These are phyloP conservation scores for Alitta virens DNA, from an alignment of 2,888 invertebrate species.

Conservation along the genomic window DNA sequence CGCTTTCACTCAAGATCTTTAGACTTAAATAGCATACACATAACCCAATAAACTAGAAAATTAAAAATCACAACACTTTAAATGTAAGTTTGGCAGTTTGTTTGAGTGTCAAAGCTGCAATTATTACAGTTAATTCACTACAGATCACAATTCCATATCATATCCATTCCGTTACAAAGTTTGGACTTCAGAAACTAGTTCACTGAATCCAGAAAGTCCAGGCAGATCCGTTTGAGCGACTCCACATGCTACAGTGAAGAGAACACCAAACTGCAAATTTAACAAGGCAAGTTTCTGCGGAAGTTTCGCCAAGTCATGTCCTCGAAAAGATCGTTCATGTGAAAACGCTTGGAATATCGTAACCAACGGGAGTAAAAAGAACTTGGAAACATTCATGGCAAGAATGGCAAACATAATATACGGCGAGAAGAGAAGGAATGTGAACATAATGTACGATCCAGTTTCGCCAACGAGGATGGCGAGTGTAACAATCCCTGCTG, in stretches of 20 bases:
- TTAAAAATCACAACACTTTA: no score
- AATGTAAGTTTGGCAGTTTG: no score
- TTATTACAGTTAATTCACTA: no score
- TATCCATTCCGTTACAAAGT: no score
- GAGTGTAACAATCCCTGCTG: constrained; percentile 88
- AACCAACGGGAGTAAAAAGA: constrained; percentile 84
- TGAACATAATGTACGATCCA: constrained; percentile 86
- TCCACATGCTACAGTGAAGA: constrained; percentile 74
- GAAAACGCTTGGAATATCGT: constrained; percentile 86
- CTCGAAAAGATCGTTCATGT: constrained; percentile 84
- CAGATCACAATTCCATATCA: no score
- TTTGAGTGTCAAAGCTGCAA: no score
- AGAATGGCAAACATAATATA: constrained; percentile 77
- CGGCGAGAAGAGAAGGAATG: constrained; percentile 83
- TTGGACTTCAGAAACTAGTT: no score
- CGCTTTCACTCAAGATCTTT: no score
- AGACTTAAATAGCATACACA: no score
- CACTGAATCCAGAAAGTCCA: no score
- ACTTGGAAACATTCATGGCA: constrained; percentile 78
- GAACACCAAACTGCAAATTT: constrained; percentile 85
- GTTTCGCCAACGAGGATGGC: constrained; percentile 91
- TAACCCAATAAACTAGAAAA: no score
- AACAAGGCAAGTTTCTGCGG: constrained; percentile 86
- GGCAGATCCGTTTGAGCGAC: constrained; percentile 23
- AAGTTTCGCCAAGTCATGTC: constrained; percentile 75